phyloP scores from a whole-genome alignment of 2,888 invertebrate genomes.

The Drosophila paucipuncta region DNA sequence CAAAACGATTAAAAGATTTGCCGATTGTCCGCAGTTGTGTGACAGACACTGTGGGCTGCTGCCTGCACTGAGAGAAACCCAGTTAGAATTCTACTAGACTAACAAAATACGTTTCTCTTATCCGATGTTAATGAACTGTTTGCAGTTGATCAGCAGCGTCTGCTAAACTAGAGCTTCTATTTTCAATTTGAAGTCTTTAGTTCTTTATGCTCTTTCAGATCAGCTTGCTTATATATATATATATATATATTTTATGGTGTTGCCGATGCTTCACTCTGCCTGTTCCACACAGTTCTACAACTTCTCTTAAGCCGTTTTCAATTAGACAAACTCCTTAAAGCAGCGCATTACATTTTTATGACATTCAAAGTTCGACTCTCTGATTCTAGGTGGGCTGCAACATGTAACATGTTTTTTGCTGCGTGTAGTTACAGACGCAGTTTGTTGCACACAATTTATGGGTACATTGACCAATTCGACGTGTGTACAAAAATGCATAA shows the following conservation, averaged over 20 bases:
- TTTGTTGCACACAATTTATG: slow-evolving; percentile 43
- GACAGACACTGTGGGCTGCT: slow-evolving; percentile 26
- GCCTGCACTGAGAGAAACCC: slow-evolving; percentile 2
- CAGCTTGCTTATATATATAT: neutral
- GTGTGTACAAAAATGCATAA: neutral
- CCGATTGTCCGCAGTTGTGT: slow-evolving; percentile 41
- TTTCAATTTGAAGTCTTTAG: neutral
- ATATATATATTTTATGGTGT: neutral
- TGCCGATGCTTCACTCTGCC: neutral
- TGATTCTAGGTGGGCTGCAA: neutral
- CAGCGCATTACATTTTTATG: neutral
- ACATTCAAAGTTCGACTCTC: neutral
- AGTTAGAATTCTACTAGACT: accelerated
- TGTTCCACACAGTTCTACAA: neutral
- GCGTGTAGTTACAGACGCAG: neutral
- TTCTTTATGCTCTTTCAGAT: neutral
- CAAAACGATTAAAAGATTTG: slow-evolving; percentile 49
- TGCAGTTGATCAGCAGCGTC: neutral
- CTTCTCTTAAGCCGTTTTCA: neutral
- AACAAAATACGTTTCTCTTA: neutral
- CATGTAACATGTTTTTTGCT: neutral
- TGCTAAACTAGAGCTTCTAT: neutral
- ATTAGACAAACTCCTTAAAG: neutral
- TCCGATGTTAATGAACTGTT: accelerated
- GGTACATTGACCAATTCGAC: slow-evolving; percentile 54